A percentile compares a stretch with the other conserved stretches of the same genome.
phyloP scores from a whole-genome alignment of 2,113 vertebrate species.

The Sceloporus undulatus region DNA sequence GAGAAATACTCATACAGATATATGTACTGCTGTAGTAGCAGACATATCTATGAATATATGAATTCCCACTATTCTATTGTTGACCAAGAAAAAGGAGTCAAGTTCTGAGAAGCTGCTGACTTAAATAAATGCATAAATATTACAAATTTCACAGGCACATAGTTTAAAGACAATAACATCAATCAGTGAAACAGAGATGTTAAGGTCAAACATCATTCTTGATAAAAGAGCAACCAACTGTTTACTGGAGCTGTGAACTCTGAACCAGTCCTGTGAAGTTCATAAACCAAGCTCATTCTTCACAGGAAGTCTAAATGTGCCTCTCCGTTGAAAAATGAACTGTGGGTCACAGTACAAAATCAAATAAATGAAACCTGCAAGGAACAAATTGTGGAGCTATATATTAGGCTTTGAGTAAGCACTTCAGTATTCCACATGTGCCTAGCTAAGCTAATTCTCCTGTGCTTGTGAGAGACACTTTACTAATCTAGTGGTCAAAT shows the following conservation, averaged over 20 bases:
- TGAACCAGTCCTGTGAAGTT: slow-evolving; percentile 27
- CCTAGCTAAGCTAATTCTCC: background rate
- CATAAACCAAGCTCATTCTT: slow-evolving; percentile 1
- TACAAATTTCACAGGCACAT: background rate
- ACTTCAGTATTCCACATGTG: background rate
- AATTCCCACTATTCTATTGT: background rate
- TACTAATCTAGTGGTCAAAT: background rate
- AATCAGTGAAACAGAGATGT: background rate
- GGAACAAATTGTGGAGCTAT: background rate
- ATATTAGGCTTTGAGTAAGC: background rate
- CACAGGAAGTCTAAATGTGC: background rate
- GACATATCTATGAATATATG: background rate
- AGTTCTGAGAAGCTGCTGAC: background rate
- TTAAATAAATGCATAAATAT: background rate
- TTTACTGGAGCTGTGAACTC: slow-evolving; percentile 17
- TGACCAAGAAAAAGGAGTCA: background rate
- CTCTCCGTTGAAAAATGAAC: slow-evolving; percentile 7
- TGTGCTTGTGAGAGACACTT: background rate
- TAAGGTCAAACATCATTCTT: background rate
- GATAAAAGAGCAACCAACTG: background rate
- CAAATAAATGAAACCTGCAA: slow-evolving; percentile 17
- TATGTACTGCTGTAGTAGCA: background rate
- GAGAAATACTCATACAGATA: background rate
- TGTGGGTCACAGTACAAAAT: slow-evolving; percentile 3
- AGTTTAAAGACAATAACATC: background rate